A percentile compares a stretch with the other conserved stretches of the same genome.
Conservation (phyloP, 2,797 vertebrate species). For the Pteropus rufus region DNA sequence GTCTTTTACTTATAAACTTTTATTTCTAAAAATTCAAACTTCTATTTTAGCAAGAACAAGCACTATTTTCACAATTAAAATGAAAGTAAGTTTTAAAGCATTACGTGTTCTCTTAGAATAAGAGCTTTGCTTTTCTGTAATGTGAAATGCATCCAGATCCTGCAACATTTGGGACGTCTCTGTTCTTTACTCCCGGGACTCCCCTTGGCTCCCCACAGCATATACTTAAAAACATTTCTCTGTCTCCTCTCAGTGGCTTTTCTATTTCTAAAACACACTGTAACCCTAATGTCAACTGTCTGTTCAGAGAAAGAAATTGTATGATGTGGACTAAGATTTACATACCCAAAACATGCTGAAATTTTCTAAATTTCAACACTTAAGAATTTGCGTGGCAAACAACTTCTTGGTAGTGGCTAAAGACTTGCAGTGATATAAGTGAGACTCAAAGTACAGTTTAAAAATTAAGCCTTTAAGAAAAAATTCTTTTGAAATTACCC, state of each 20-base stretch:
- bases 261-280: constrained; percentile 37
- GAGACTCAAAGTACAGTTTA: neutral
- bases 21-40: neutral
- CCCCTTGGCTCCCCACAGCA: neutral
- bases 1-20: neutral
- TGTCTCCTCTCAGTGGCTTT: neutral
- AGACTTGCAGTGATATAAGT: neutral
- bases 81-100: neutral
- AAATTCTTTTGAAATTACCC: constrained; percentile 20
- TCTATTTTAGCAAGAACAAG: neutral
- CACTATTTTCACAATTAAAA: neutral
- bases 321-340: constrained; percentile 14
- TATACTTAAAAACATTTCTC: constrained; percentile 13
- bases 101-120: neutral
- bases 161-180: neutral
- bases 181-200: neutral
- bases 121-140: neutral
- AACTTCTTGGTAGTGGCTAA: neutral
- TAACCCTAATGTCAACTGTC: neutral
- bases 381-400: neutral
- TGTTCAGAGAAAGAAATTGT: constrained; percentile 12
- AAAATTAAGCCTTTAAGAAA: constrained; percentile 33
- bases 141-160: neutral
- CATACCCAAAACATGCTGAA: neutral
- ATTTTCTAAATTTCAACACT: constrained; percentile 10